Conservation (phyloP, 2,113 vertebrate species). For the Eptatretus burgeri region DNA sequence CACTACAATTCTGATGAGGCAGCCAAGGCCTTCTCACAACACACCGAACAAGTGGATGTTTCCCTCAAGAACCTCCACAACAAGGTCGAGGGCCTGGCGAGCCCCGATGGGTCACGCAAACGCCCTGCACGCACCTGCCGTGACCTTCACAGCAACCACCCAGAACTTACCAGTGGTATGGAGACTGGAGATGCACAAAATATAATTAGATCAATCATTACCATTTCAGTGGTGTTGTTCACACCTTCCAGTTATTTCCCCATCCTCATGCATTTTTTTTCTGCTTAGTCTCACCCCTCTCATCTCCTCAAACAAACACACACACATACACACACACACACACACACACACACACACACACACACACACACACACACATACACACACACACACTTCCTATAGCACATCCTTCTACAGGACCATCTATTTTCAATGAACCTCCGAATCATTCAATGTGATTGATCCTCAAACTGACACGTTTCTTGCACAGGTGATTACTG, state of each 20-base stretch:
- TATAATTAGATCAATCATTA: too few relatives aligned
- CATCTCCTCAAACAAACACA: too few relatives aligned
- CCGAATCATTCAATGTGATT: not conserved
- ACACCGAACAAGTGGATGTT: slow-evolving; percentile 53
- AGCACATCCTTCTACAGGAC: not conserved
- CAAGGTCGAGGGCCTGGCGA: slow-evolving; percentile 79
- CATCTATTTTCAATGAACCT: not conserved
- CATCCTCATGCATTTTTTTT: too few relatives aligned
- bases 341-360: not conserved
- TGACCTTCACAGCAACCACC: slow-evolving; percentile 61
- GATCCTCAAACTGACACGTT: slow-evolving; percentile 7
- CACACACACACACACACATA: not conserved
- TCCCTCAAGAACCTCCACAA: slow-evolving; percentile 79
- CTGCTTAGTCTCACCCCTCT: not conserved
- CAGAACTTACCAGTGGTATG: slow-evolving; percentile 55
- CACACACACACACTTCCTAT: not conserved
- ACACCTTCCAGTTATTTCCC: too few relatives aligned
- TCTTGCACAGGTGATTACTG: slow-evolving; percentile 11
- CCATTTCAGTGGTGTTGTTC: too few relatives aligned
- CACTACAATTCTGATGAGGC: not conserved
- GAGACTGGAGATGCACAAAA: slow-evolving; percentile 8
- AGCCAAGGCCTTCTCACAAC: not conserved
- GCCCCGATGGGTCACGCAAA: slow-evolving; percentile 63
- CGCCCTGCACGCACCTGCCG: slow-evolving; percentile 77
- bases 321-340: not conserved